phyloP scores from a whole-genome alignment of 2,113 vertebrate species.

The Actinemys pallida region DNA sequence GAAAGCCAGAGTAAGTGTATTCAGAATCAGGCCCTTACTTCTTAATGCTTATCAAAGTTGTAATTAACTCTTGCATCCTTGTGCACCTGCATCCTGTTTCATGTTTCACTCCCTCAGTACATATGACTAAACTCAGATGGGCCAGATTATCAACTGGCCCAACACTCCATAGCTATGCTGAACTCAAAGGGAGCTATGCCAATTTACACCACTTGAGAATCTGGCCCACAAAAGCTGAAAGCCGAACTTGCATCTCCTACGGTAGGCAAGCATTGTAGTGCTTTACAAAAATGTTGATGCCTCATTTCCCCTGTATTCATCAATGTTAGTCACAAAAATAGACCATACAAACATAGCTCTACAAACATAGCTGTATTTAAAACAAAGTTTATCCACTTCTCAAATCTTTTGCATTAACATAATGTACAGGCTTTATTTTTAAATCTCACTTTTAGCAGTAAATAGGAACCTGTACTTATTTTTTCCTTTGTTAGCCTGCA shows the following conservation, averaged over 20 bases:
- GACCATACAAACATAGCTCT: not conserved
- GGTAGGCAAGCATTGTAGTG: not conserved
- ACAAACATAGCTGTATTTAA: not conserved
- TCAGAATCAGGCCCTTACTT: not conserved
- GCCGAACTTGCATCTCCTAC: not conserved
- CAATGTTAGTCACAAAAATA: slow-evolving; percentile 19
- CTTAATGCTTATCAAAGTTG: not conserved
- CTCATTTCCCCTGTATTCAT: slow-evolving; percentile 26
- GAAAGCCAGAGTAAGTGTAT: not conserved
- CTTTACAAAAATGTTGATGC: not conserved
- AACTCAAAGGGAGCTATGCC: not conserved
- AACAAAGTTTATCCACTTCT: not conserved
- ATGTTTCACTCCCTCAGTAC: fast-evolving
- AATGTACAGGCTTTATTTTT: not conserved
- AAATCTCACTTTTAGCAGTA: not conserved
- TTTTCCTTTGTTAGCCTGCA: slow-evolving; percentile 1
- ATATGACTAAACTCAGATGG: not conserved
- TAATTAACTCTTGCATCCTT: not conserved
- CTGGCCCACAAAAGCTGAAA: not conserved
- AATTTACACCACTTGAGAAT: not conserved
- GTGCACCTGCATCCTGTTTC: not conserved
- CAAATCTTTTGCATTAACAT: not conserved
- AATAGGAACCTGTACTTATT: not conserved
- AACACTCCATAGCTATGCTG: not conserved
- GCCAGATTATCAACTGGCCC: not conserved